Evolutionary conservation across 2,797 vertebrate species (phyloP), one percentile per base, ranked within the genome.

Genomic region (Alexandromys oeconomus): DNA sequence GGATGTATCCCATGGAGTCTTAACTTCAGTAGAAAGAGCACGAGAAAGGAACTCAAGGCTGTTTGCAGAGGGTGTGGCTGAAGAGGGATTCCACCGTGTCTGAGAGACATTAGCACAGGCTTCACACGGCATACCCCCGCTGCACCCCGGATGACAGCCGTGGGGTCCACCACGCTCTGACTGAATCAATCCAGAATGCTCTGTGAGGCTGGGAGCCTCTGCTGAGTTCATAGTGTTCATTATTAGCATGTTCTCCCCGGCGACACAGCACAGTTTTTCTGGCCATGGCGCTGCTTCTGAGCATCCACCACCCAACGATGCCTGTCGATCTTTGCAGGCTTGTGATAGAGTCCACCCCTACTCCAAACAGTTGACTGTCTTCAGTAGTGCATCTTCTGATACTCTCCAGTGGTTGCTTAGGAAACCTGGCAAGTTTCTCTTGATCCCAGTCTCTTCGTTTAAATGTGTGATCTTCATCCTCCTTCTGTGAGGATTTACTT

Each of bases 251-350:
- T 69, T 93, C 43, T 89, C 67, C 13, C 40, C 84, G 61, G 17
- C 9, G 54, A 59, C 31, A 34, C 88, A 91, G 48, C 21, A 73
- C 78, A 59, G 77, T 37, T 95, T 37, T 95, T 96, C 74, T 93
- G 46, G 67, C 19, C 43, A 80, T 81, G 13, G 59, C 34, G 34
- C 40, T 87, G 78, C 48, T 63, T 71, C 37, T 65, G n/a, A 77
- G 29, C 15, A 57, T 91, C 19, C 43, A 76, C 92, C 88, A 76
- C 37, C 31, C n/a, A 21, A 21, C 71, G 37, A 81, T 27, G 63
- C 40, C 40, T 82, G 40, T 6, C 1, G 40, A 34, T 90, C 29
- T 63, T 76, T 95, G 57, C 67, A 87, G 77, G 37, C 11, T 40
- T 65, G 65, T 84, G 31, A 69, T 40, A 71, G 27, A 14, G 57